Conservation (phyloP, 2,113 vertebrate species). For the Galeopterus variegatus region DNA sequence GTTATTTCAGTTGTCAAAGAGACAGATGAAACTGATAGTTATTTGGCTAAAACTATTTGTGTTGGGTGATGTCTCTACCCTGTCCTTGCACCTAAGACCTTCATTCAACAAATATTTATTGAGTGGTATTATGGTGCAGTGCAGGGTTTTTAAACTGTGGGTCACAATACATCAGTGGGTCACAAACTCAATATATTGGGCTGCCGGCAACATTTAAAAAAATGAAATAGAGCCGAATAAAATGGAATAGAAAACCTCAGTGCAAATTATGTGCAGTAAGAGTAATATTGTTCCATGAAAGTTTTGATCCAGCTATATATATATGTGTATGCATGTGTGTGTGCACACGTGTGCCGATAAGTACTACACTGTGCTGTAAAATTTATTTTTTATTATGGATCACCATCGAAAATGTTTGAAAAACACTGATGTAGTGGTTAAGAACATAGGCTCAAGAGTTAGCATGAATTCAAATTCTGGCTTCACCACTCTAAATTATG, state of each 20-base stretch:
- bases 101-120: conserved; percentile 28
- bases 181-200: background rate
- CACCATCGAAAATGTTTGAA: background rate
- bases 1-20: conserved; percentile 77
- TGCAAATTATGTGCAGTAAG: background rate
- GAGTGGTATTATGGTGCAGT: background rate
- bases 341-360: background rate
- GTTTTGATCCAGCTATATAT: background rate
- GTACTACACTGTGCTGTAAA: background rate
- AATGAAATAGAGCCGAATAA: background rate
- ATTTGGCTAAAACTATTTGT: conserved; percentile 67
- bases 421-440: background rate
- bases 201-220: background rate
- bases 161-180: background rate
- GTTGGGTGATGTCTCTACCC: conserved; percentile 28
- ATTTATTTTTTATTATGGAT: conserved; percentile 10
- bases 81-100: conserved; percentile 11
- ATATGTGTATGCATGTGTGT: too few relatives aligned
- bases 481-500: background rate
- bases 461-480: background rate
- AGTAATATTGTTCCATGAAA: background rate
- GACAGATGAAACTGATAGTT: conserved; percentile 61
- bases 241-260: background rate
- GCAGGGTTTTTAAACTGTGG: background rate
- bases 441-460: background rate